Percentiles rank a stretch among this genome's conserved stretches.
These are phyloP conservation scores for Cisticola juncidis DNA, from an alignment of 2,113 vertebrate genomes.

Conservation along the genomic window DNA sequence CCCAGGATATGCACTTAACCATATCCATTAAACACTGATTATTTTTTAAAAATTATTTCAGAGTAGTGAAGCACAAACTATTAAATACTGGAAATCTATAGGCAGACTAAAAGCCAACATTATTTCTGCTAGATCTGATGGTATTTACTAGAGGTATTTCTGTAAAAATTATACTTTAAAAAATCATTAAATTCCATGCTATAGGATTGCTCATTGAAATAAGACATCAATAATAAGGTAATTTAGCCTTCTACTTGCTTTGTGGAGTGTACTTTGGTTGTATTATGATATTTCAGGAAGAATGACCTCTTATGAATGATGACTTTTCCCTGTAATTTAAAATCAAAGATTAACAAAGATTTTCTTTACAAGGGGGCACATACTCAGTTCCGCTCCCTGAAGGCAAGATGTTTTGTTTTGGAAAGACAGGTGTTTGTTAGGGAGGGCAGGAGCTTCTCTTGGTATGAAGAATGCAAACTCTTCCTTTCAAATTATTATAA, in stretches of 20 bases:
- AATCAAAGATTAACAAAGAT: background rate
- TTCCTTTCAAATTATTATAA: background rate
- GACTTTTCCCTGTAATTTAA: background rate
- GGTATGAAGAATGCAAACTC: background rate
- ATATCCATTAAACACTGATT: slow-evolving; percentile 37
- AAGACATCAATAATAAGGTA: background rate
- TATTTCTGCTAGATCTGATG: background rate
- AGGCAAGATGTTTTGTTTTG: background rate
- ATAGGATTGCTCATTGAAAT: background rate
- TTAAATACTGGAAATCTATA: slow-evolving; percentile 5
- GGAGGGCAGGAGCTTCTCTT: background rate
- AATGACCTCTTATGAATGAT: background rate
- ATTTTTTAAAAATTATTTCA: background rate
- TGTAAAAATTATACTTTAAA: background rate
- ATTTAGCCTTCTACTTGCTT: background rate
- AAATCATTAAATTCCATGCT: background rate
- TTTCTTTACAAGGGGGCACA: background rate
- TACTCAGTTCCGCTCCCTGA: accelerated
- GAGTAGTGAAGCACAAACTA: slow-evolving; percentile 28
- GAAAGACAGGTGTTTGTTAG: background rate
- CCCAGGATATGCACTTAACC: slow-evolving; percentile 47
- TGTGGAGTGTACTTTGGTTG: background rate
- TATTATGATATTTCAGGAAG: background rate
- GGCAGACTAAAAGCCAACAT: background rate
- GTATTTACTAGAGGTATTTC: background rate